A percentile compares a stretch with the other conserved stretches of the same genome.
Conservation (phyloP, 1,140 invertebrate genomes). For the Sarcophaga peregrina region DNA sequence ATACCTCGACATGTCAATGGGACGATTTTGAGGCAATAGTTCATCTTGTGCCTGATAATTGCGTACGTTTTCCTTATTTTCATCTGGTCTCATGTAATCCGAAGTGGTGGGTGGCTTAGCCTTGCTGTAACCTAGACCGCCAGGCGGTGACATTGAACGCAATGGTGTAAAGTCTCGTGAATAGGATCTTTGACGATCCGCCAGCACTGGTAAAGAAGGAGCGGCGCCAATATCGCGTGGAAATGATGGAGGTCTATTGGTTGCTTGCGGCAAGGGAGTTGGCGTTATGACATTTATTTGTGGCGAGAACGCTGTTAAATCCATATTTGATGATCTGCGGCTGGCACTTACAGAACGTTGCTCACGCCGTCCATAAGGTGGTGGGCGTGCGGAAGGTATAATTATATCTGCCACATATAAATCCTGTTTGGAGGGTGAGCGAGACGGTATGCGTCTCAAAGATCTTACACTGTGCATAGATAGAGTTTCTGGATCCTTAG, state of each 20-base stretch:
- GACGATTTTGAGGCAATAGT: conserved; percentile 57
- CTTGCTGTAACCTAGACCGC: conserved; percentile 53
- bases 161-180: conserved; percentile 18
- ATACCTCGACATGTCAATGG: conserved; percentile 62
- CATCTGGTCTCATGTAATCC: conserved; percentile 63
- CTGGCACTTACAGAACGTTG: conserved; percentile 59
- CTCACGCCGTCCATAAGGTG: conserved; percentile 44
- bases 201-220: not conserved
- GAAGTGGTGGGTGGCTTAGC: conserved; percentile 57
- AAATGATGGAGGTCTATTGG: conserved; percentile 51
- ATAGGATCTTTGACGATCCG: conserved; percentile 14
- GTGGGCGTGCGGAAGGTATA: conserved; percentile 48
- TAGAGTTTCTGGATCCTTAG: conserved; percentile 52
- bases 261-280: conserved; percentile 51
- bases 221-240: conserved; percentile 5
- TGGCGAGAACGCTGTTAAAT: conserved; percentile 52
- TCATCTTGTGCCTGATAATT: conserved; percentile 41
- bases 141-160: conserved; percentile 43
- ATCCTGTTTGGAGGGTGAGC: conserved; percentile 58
- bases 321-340: conserved; percentile 61
- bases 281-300: conserved; percentile 60
- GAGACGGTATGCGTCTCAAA: conserved; percentile 55
- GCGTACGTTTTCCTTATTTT: conserved; percentile 52
- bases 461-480: conserved; percentile 62
- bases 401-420: conserved; percentile 63